A percentile compares a stretch with the other conserved stretches of the same genome.
These are phyloP conservation scores for Delichon dasypus DNA, from an alignment of 2,797 vertebrate species.

Conservation along the genomic window DNA sequence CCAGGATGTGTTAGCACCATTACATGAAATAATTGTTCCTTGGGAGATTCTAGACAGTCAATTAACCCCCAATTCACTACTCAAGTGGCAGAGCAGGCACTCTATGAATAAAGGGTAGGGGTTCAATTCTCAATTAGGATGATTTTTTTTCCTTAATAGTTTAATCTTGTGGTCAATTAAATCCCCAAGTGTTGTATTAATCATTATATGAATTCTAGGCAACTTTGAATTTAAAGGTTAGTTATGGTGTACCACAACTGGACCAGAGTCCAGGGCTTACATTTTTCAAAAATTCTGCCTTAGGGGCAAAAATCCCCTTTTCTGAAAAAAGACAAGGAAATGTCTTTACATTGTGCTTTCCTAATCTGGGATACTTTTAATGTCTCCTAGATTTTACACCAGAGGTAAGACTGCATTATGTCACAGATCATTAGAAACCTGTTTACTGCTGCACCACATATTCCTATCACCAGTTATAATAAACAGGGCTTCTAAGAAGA, in stretches of 20 bases:
- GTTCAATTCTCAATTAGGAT: constrained; percentile 56
- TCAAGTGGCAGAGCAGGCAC: constrained; percentile 40
- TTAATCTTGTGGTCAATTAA: constrained; percentile 62
- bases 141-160: constrained; percentile 46
- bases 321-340: background rate
- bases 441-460: background rate
- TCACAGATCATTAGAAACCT: background rate
- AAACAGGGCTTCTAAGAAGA: background rate
- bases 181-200: constrained; percentile 31
- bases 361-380: background rate
- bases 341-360: background rate
- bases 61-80: constrained; percentile 61
- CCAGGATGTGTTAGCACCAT: background rate
- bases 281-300: background rate
- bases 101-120: constrained; percentile 56
- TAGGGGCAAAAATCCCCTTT: background rate
- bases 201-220: constrained; percentile 35
- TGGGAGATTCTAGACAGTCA: constrained; percentile 54
- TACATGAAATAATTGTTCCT: constrained; percentile 62
- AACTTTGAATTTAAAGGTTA: constrained; percentile 41
- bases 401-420: background rate
- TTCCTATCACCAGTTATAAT: background rate
- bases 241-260: background rate
- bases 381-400: background rate
- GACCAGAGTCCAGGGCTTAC: background rate